Conservation (phyloP, 2,797 vertebrate genomes). For the Hipposideros larvatus region DNA sequence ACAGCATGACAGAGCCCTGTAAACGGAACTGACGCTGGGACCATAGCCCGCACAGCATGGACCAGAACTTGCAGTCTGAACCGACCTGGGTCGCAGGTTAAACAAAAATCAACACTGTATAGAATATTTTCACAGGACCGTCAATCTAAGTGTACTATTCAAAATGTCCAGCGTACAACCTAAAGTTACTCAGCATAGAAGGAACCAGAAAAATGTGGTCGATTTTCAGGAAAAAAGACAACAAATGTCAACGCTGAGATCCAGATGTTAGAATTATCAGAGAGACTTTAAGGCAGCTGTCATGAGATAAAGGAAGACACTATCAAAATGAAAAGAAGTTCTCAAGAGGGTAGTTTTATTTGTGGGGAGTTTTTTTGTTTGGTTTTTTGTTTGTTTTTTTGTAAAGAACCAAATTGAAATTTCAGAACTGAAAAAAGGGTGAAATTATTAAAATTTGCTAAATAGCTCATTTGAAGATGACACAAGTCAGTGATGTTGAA, state of each 20-base stretch:
- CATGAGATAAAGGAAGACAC: not conserved
- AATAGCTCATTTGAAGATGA: not conserved
- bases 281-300: not conserved
- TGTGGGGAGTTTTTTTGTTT: too few relatives aligned
- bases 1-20: not conserved
- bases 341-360: not conserved
- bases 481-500: not conserved
- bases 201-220: not conserved
- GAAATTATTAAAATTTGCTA: not conserved
- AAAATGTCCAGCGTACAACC: not conserved
- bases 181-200: not conserved
- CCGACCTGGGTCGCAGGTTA: not conserved
- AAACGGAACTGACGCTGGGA: not conserved
- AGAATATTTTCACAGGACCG: not conserved
- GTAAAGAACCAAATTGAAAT: not conserved
- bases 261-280: not conserved
- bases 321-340: not conserved
- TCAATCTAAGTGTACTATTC: not conserved
- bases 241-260: not conserved
- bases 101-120: not conserved
- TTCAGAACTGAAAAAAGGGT: not conserved
- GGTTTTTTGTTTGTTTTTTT: not conserved
- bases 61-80: not conserved
- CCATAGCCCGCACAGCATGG: not conserved
- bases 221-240: not conserved